Conservation (phyloP, 2,797 vertebrate species). For the Pseudochirops cupreus region DNA sequence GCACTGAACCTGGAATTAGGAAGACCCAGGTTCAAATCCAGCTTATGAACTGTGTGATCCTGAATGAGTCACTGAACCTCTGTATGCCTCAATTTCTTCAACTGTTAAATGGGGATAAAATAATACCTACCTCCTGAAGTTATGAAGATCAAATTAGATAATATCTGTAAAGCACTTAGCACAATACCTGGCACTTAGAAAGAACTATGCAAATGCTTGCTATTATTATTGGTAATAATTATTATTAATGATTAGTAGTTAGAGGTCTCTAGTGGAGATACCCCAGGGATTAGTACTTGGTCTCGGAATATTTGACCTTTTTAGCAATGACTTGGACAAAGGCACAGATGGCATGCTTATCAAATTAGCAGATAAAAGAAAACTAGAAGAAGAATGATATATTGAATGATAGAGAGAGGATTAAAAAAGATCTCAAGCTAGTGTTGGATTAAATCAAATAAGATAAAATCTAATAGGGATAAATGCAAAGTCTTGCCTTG, state of each 20-base stretch:
- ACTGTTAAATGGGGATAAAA: background rate
- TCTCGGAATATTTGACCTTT: background rate
- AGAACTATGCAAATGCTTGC: background rate
- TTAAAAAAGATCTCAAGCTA: constrained; percentile 1
- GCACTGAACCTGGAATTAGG: background rate
- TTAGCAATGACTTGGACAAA: background rate
- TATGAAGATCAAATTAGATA: background rate
- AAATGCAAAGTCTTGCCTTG: background rate
- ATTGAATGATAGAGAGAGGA: background rate
- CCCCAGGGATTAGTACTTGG: background rate
- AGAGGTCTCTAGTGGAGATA: background rate
- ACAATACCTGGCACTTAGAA: background rate
- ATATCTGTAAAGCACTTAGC: background rate
- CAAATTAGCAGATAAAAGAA: background rate
- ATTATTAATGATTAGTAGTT: background rate
- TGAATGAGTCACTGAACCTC: background rate
- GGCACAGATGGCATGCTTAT: background rate
- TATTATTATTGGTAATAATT: background rate
- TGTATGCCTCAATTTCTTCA: background rate
- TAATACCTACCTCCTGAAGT: background rate
- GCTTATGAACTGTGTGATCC: background rate
- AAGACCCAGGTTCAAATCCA: background rate
- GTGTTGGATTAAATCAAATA: background rate
- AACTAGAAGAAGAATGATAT: too few species aligned
- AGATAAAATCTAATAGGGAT: background rate